A percentile compares a stretch with the other conserved stretches of the same genome.
phyloP scores from a whole-genome alignment of 2,888 invertebrate species.

The Drosophila vallismaia region DNA sequence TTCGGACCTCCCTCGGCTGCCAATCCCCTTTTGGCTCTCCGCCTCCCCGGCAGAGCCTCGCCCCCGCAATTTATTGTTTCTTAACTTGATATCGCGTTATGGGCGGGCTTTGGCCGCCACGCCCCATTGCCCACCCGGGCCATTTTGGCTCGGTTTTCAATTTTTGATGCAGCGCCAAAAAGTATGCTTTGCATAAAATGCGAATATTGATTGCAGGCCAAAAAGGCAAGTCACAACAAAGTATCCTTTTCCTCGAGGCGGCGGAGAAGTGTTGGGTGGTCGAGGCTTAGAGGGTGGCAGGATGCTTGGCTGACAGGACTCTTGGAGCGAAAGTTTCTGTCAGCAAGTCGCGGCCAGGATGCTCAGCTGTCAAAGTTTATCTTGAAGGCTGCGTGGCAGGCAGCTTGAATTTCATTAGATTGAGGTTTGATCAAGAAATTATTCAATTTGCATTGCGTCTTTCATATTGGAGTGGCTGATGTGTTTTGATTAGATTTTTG shows the following conservation, averaged over 20 bases:
- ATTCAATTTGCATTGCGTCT: slow-evolving; percentile 12
- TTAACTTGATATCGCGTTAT: slow-evolving; percentile 64
- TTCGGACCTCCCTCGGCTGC: slow-evolving; percentile 1
- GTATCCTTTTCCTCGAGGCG: slow-evolving; percentile 10
- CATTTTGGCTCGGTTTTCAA: slow-evolving; percentile 35
- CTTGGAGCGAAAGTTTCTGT: slow-evolving; percentile 11
- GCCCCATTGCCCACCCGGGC: slow-evolving; percentile 51
- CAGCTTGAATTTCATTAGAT: slow-evolving; percentile 28
- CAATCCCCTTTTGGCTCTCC: slow-evolving; percentile 1
- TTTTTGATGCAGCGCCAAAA: slow-evolving; percentile 71
- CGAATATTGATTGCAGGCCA: slow-evolving; percentile 66
- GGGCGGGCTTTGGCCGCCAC: slow-evolving; percentile 41
- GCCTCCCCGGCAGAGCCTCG: slow-evolving; percentile 4
- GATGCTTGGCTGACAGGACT: slow-evolving; percentile 4
- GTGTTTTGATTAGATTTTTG: not conserved
- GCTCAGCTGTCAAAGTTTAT: slow-evolving; percentile 23
- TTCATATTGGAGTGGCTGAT: not conserved
- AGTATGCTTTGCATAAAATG: slow-evolving; percentile 60
- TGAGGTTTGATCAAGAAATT: slow-evolving; percentile 19
- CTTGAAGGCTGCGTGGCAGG: slow-evolving; percentile 13
- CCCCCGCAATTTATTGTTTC: slow-evolving; percentile 68
- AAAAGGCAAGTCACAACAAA: slow-evolving; percentile 43
- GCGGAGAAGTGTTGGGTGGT: not conserved
- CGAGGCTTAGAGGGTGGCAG: not conserved
- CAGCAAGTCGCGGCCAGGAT: slow-evolving; percentile 21